Base-by-base conservation (phyloP, 2,888 invertebrate genomes). In the Drosophila siamana region DNA sequence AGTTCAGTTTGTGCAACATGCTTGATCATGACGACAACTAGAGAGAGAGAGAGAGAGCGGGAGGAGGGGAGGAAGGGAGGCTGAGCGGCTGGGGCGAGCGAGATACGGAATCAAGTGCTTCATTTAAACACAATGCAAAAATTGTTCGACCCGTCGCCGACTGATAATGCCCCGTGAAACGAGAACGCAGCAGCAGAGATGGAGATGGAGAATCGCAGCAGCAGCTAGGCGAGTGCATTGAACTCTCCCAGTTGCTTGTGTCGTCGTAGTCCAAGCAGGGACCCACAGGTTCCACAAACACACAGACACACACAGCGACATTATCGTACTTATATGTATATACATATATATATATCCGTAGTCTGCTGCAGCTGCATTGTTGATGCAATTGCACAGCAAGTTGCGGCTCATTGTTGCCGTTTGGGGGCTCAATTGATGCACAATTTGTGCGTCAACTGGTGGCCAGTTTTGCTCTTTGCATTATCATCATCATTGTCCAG, bases 71-170 rank as follows among this genome's bases (percentile, higher is more conserved):
- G 30, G 9, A 2, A 8, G 9, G 28, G 9, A 19, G 19, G 1
- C 3, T n/a, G n/a, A n/a, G n/a, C n/a, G n/a, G n/a, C n/a, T 24
- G 24, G 13, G 0, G 13, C 2, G 4, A 24, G 15, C 9, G 28
- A 33, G 33, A 48, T 16, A 57, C 19, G 36, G 46, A 71, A 72
- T 48, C 61, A 72, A 72, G 68, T 62, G 67, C 38, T 60, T 52
- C 38, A 52, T 68, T 61, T 56, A 61, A 72, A 38, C 68, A 73
- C 68, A 72, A 73, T 72, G 73, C 73, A 72, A 72, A 73, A 72
- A 73, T 62, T 38, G 48, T 68, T 52, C 43, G 50, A 60, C 24
- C 50, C 26, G 60, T 44, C 24, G 33, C 15, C 40, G 36, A 47
- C 57, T 44, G 40, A 62, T 68, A 57, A 72, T 55, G 73, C 48